Evolutionary conservation across 53 echinoderm and acorn worm genomes (phyloP).

Genomic region (Temnopleurus reevesii): DNA sequence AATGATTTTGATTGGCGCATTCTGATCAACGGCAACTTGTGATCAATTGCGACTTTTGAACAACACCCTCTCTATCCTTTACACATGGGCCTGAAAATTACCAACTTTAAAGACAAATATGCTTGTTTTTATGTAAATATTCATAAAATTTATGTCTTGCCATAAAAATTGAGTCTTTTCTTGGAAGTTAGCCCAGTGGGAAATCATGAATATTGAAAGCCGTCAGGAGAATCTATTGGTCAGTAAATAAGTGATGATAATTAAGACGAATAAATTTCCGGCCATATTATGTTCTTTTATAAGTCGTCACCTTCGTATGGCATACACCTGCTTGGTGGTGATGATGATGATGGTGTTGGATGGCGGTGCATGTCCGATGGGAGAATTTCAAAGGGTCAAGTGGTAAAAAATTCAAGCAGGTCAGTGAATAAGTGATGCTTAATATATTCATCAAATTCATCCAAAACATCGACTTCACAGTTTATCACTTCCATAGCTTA

Average conservation of each 20-base stretch:
- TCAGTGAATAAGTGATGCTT: constrained; percentile 41
- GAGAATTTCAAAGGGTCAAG: constrained; percentile 1
- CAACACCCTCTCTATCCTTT: too few species aligned
- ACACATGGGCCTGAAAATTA: too few species aligned
- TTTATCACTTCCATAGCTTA: background rate
- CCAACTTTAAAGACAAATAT: too few species aligned
- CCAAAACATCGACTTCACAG: background rate
- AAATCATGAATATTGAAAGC: background rate
- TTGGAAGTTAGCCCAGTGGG: background rate
- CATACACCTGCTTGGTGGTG: background rate
- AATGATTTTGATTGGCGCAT: too few species aligned
- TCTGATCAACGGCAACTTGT: too few species aligned
- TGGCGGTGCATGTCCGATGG: background rate
- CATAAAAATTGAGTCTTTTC: too few species aligned
- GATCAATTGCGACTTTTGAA: too few species aligned
- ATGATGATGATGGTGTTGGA: background rate
- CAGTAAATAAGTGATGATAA: constrained; percentile 27
- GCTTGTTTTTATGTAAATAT: too few species aligned
- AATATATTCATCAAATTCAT: background rate
- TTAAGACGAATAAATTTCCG: background rate
- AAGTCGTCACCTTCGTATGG: background rate
- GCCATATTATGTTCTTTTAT: background rate
- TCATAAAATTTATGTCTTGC: too few species aligned
- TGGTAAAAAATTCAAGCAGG: constrained; percentile 11
- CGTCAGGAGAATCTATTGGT: background rate